Percentiles rank a stretch among this genome's conserved stretches.
Evolutionary conservation across 2,113 vertebrate species (phyloP).

Genomic region (Panthera uncia): DNA sequence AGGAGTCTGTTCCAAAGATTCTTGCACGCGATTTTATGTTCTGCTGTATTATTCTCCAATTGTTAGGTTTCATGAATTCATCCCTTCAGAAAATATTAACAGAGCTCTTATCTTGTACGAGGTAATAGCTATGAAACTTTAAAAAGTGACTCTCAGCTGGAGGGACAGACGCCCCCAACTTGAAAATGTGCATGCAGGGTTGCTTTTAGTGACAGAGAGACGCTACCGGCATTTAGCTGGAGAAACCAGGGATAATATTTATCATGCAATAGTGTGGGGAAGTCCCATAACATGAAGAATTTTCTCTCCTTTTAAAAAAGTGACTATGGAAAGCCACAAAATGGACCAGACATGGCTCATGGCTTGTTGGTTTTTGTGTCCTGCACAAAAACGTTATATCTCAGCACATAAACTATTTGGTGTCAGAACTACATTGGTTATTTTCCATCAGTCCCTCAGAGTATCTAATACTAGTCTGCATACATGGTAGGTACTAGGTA

Average conservation of each 20-base stretch:
- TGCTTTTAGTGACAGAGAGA: neutral
- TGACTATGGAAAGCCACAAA: neutral
- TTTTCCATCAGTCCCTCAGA: neutral
- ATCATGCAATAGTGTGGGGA: neutral
- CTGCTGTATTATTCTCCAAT: neutral
- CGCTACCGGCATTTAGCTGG: neutral
- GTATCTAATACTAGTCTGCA: neutral
- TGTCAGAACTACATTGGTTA: neutral
- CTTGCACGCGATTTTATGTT: neutral
- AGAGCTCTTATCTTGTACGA: neutral
- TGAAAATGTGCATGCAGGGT: neutral
- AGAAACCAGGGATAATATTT: neutral
- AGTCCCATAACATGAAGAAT: neutral
- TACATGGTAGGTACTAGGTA: neutral
- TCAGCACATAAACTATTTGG: neutral
- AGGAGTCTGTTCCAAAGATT: neutral
- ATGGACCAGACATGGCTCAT: neutral
- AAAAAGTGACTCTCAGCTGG: constrained; percentile 8
- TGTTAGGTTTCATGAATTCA: neutral
- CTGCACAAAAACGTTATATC: neutral
- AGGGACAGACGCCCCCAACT: neutral
- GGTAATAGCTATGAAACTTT: neutral
- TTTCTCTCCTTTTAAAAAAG: neutral
- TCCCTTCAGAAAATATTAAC: neutral
- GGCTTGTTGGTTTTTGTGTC: neutral